Percentiles rank a stretch among this genome's conserved stretches.
Evolutionary conservation across 1,140 invertebrate species (phyloP).

Genomic region (Pogonomyrmex californicus): DNA sequence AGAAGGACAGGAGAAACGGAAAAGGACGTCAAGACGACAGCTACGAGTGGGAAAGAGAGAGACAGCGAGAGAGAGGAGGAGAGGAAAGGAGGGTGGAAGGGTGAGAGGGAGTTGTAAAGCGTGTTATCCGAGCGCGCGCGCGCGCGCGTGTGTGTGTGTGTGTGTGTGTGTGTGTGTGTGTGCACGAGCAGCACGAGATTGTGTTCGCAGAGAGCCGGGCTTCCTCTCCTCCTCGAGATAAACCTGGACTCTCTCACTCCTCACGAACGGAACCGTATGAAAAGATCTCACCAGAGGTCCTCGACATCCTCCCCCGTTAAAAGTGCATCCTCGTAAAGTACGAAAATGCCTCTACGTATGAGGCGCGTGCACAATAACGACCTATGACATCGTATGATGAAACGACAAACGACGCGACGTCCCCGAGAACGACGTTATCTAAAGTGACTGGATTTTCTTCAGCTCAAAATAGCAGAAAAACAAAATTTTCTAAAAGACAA

Average conservation of each 20-base stretch:
- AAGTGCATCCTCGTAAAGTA: conserved; percentile 65
- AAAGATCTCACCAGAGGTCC: conserved; percentile 73
- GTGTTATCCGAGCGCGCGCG: conserved; percentile 70
- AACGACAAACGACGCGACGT: neutral
- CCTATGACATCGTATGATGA: neutral
- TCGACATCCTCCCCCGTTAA: conserved; percentile 66
- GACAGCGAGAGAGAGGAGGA: neutral
- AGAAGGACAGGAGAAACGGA: conserved; percentile 8
- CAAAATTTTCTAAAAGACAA: neutral
- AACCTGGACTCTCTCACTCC: conserved; percentile 68
- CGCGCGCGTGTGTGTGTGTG: neutral
- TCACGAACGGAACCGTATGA: conserved; percentile 75
- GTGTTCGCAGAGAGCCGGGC: conserved; percentile 78
- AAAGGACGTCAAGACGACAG: conserved; percentile 51
- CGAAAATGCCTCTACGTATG: conserved; percentile 52
- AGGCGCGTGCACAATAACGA: neutral
- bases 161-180: conserved; percentile 48
- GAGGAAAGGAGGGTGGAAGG: neutral
- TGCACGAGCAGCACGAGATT: conserved; percentile 48
- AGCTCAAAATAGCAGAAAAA: too few species aligned
- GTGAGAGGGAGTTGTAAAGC: conserved; percentile 46
- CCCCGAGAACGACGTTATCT: neutral
- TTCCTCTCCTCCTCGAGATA: conserved; percentile 74
- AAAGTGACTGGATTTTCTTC: neutral
- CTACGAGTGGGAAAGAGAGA: conserved; percentile 43